A percentile compares a stretch with the other conserved stretches of the same genome.
Evolutionary conservation across 2,888 invertebrate genomes (phyloP).

Genomic region (Elegia similella): DNA sequence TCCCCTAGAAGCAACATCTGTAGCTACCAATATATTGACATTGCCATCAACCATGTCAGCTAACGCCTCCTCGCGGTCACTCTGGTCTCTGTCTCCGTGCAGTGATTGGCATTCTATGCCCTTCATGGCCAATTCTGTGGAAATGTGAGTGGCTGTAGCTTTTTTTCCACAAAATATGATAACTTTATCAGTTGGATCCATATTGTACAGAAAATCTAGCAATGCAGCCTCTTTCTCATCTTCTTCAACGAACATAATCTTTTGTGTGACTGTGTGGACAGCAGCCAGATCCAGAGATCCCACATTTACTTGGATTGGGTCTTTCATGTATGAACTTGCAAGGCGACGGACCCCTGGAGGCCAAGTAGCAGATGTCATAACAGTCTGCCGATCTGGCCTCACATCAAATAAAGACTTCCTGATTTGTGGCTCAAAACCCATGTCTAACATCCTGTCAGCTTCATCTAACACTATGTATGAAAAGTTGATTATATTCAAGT

Average conservation of each 20-base stretch:
- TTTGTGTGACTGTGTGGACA: constrained; percentile 92
- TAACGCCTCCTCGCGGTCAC: constrained; percentile 90
- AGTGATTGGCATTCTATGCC: constrained; percentile 89
- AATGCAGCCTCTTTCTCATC: constrained; percentile 85
- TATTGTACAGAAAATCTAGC: constrained; percentile 85
- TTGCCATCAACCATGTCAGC: constrained; percentile 90
- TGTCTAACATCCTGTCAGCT: constrained; percentile 93
- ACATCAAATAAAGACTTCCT: constrained; percentile 90
- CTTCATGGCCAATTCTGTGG: constrained; percentile 88
- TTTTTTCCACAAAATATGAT: constrained; percentile 96
- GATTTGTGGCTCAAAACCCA: constrained; percentile 95
- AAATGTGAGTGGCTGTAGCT: constrained; percentile 89
- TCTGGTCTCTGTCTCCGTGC: constrained; percentile 94
- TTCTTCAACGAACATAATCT: constrained; percentile 87
- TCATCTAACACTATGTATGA: constrained; percentile 97
- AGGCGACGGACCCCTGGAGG: constrained; percentile 92
- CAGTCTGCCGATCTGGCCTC: constrained; percentile 94
- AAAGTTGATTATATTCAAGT: constrained; percentile 88
- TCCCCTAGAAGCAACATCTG: constrained; percentile 97
- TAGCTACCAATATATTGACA: constrained; percentile 93
- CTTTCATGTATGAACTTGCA: constrained; percentile 92
- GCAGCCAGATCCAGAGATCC: constrained; percentile 94
- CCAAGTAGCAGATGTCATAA: constrained; percentile 99
- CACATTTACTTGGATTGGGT: constrained; percentile 95
- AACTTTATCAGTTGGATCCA: constrained; percentile 90